Evolutionary conservation across 2,797 vertebrate species (phyloP).

Genomic region (Cephalopachus bancanus): DNA sequence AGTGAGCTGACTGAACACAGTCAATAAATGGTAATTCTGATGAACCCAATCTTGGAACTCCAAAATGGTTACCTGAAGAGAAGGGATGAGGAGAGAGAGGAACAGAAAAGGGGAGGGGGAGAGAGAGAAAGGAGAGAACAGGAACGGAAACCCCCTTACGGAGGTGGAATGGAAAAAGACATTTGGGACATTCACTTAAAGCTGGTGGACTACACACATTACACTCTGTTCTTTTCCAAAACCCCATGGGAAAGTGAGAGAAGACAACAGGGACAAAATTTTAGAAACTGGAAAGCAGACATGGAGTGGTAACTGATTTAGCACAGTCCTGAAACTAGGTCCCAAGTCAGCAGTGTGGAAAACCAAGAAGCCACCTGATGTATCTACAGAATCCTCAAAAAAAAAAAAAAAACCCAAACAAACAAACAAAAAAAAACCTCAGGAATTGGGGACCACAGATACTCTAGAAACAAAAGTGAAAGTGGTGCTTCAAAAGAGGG

Average conservation of each 20-base stretch:
- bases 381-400: background rate
- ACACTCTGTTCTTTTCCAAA: background rate
- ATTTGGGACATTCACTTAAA: background rate
- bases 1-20: background rate
- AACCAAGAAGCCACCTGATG: background rate
- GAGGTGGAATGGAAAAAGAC: background rate
- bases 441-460: background rate
- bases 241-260: background rate
- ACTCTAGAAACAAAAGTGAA: background rate
- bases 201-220: background rate
- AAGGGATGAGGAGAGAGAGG: fast-evolving
- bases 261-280: background rate
- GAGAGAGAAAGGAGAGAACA: fast-evolving
- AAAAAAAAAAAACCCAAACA: background rate
- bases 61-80: background rate
- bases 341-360: background rate
- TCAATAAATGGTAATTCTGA: background rate
- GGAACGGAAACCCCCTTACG: background rate
- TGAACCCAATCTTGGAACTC: background rate
- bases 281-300: background rate
- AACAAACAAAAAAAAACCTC: background rate
- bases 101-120: background rate
- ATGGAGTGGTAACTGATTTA: background rate
- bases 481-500: background rate
- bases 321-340: background rate